phyloP scores from a whole-genome alignment of 2,888 invertebrate genomes.

The Pollenia griseotomentosa region DNA sequence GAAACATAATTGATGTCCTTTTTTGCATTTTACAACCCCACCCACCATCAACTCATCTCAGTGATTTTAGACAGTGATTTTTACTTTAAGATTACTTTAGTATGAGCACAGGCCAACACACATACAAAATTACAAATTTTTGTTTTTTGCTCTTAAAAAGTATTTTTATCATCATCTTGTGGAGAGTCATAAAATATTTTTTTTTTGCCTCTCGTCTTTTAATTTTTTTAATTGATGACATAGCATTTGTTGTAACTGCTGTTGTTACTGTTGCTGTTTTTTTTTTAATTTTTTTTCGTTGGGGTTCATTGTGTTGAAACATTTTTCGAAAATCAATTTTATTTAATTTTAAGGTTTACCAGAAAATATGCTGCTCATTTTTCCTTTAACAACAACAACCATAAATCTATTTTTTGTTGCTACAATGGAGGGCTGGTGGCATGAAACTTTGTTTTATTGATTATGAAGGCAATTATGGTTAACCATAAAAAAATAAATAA shows the following conservation, averaged over 20 bases:
- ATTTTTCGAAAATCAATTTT: constrained; percentile 55
- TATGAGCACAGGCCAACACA: not conserved
- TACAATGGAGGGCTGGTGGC: not conserved
- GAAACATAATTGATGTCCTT: constrained; percentile 64
- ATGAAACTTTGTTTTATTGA: constrained; percentile 44
- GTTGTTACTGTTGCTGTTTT: not conserved
- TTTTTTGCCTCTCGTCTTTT: not conserved
- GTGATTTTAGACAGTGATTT: constrained; percentile 27
- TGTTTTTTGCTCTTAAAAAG: not conserved
- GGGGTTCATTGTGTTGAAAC: not conserved
- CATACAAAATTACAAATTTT: not conserved
- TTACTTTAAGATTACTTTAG: not conserved
- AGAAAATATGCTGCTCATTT: constrained; percentile 55
- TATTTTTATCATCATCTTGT: constrained; percentile 11
- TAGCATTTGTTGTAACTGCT: constrained; percentile 49
- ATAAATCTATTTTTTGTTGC: not conserved
- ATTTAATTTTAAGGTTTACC: constrained; percentile 62
- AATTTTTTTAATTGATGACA: constrained; percentile 52
- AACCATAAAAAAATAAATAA: constrained; percentile 42
- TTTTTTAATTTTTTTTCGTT: not conserved
- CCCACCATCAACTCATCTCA: not conserved
- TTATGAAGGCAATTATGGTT: constrained; percentile 64
- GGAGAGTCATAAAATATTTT: constrained; percentile 23
- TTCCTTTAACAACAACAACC: not conserved
- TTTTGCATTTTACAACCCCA: constrained; percentile 13